phyloP scores from a whole-genome alignment of 2,888 invertebrate species.

The Heliothis peltigera region DNA sequence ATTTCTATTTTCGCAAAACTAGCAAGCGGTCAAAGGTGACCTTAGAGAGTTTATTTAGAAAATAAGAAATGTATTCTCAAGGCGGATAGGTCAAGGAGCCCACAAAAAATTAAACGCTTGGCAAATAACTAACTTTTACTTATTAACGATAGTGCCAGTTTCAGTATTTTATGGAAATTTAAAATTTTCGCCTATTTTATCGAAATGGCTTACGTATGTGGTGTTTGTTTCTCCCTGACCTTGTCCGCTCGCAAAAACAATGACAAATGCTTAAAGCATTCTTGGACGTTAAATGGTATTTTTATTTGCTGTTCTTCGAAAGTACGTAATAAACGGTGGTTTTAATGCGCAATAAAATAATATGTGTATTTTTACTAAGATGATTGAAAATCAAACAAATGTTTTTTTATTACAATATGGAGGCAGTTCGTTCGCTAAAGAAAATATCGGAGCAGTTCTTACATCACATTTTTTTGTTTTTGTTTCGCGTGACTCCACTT shows the following conservation, averaged over 20 bases:
- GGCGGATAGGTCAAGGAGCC: slow-evolving; percentile 22
- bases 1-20: slow-evolving; percentile 39
- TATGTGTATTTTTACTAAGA: too few species aligned
- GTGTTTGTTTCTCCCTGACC: neutral
- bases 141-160: slow-evolving; percentile 5
- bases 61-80: slow-evolving; percentile 18
- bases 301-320: neutral
- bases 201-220: neutral
- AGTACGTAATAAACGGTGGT: neutral
- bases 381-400: too few species aligned
- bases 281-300: neutral
- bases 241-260: neutral
- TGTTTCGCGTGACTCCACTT: neutral
- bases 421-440: neutral
- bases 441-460: neutral
- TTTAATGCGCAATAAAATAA: too few species aligned
- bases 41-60: slow-evolving; percentile 19
- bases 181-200: slow-evolving; percentile 7
- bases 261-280: slow-evolving; percentile 2
- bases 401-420: too few species aligned
- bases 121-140: slow-evolving; percentile 27
- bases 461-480: neutral
- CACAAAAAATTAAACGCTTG: slow-evolving; percentile 6
- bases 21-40: slow-evolving; percentile 11
- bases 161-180: neutral